Conservation (phyloP, 35 echinoderm and acorn worm species). For the Stichopus chloronotus region DNA sequence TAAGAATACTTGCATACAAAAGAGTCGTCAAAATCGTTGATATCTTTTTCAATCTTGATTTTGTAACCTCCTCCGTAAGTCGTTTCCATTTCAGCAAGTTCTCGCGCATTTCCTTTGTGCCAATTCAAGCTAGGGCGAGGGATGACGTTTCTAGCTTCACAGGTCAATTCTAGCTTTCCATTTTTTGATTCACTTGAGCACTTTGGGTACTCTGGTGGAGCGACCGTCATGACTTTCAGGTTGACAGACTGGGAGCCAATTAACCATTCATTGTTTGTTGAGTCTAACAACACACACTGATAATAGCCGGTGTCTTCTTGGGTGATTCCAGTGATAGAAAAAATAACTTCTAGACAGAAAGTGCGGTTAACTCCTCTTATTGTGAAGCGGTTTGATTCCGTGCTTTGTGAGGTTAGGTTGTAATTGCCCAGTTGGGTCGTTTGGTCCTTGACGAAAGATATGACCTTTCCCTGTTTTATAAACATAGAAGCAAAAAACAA, state of each 20-base stretch:
- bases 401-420: background rate
- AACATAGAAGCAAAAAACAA: no score
- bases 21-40: background rate
- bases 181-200: background rate
- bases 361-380: background rate
- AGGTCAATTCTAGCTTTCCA: background rate
- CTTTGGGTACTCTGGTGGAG: conserved; percentile 8
- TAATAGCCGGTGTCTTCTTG: background rate
- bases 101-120: background rate
- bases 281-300: background rate
- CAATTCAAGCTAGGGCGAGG: background rate
- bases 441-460: no score
- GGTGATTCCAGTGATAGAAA: background rate
- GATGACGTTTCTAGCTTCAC: background rate
- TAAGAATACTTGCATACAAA: conserved; percentile 22
- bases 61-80: background rate
- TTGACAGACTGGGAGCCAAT: background rate
- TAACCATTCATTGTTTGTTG: background rate
- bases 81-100: background rate
- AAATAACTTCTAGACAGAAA: background rate
- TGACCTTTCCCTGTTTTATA: no score
- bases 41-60: no score
- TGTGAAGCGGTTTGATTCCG: background rate
- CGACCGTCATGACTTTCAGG: background rate
- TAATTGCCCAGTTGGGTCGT: no score